Percentiles rank a stretch among this genome's conserved stretches.
Evolutionary conservation across 1,140 invertebrate species (phyloP).

Genomic region (Leguminivora glycinivorella): DNA sequence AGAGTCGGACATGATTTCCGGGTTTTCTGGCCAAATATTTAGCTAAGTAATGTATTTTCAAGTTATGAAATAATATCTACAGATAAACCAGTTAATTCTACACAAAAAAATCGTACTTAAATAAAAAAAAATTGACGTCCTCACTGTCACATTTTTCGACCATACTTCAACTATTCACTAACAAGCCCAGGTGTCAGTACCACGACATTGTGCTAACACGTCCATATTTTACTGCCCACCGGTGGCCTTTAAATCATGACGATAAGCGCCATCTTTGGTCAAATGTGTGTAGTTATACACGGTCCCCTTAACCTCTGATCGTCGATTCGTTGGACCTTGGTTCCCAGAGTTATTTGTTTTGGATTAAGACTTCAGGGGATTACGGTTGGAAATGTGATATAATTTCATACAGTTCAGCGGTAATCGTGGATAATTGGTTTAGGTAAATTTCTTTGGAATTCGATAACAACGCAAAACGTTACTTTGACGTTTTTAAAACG

Average conservation of each 20-base stretch:
- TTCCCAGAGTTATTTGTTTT: constrained; percentile 51
- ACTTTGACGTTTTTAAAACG: no score
- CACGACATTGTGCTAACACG: constrained; percentile 33
- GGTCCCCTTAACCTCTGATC: constrained; percentile 46
- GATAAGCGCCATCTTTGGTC: no score
- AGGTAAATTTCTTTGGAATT: background rate
- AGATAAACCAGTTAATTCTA: no score
- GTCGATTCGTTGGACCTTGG: constrained; percentile 50
- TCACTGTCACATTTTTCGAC: background rate
- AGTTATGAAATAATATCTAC: no score
- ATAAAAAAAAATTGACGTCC: no score
- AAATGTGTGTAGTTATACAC: background rate
- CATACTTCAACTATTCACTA: background rate
- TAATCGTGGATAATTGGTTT: background rate
- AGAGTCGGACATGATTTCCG: no score
- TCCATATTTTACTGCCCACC: no score
- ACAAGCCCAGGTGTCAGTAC: constrained; percentile 19
- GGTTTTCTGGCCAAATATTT: no score
- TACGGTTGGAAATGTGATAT: constrained; percentile 36
- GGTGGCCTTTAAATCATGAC: no score
- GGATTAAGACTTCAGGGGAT: constrained; percentile 32
- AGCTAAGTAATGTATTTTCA: no score
- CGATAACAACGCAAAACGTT: no score
- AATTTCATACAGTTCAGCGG: constrained; percentile 6
- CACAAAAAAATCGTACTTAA: no score